Conservation (phyloP, 1,140 invertebrate genomes). For the Drosophila subpulchrella region DNA sequence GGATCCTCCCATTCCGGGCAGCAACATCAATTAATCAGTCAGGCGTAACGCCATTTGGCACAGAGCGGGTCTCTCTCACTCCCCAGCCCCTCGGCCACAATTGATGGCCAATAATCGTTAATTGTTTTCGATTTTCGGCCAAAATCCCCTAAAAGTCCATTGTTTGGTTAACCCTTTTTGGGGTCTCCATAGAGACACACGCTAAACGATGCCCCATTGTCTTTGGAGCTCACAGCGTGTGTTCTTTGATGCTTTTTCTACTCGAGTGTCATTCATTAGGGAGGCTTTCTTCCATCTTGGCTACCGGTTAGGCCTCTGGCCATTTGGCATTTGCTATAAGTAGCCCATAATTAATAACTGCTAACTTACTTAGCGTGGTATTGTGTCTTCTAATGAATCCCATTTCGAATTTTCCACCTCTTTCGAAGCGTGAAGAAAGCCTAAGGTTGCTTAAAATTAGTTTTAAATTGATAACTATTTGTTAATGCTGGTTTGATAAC, state of each 20-base stretch:
- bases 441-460: neutral
- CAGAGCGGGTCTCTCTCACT: constrained; percentile 46
- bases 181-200: constrained; percentile 28
- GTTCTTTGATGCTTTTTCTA: constrained; percentile 50
- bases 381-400: constrained; percentile 71
- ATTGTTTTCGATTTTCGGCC: constrained; percentile 65
- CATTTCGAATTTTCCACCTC: constrained; percentile 32
- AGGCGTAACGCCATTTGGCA: constrained; percentile 76
- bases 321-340: constrained; percentile 20
- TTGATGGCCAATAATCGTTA: constrained; percentile 72
- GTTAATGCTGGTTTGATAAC: neutral
- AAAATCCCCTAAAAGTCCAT: constrained; percentile 17
- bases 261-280: constrained; percentile 67
- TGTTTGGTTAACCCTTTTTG: constrained; percentile 57
- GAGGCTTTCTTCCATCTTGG: constrained; percentile 28
- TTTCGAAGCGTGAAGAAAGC: constrained; percentile 42
- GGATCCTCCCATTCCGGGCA: constrained; percentile 29
- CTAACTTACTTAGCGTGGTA: constrained; percentile 68
- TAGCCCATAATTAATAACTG: constrained; percentile 69
- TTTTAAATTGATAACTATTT: constrained; percentile 5
- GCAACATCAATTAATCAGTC: constrained; percentile 68
- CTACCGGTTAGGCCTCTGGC: constrained; percentile 47
- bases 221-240: constrained; percentile 55
- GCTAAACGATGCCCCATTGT: constrained; percentile 69
- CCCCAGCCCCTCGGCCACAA: too few relatives aligned